A percentile compares a stretch with the other conserved stretches of the same genome.
phyloP scores from a whole-genome alignment of 1,140 invertebrate species.

The Pollicipes pollicipes region DNA sequence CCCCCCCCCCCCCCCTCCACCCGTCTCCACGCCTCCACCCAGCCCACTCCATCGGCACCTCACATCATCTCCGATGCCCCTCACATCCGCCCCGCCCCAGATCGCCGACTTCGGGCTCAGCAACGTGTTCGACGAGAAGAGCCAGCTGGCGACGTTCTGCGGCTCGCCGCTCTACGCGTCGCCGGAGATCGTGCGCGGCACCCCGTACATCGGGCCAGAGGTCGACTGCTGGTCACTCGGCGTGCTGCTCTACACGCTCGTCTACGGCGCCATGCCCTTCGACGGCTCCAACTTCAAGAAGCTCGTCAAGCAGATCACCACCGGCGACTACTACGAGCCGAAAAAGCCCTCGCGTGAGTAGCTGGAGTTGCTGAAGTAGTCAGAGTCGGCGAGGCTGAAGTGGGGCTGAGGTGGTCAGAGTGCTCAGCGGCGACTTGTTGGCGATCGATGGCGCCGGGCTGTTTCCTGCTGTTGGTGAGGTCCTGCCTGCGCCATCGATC shows the following conservation, averaged over 20 bases:
- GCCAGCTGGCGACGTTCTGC: constrained; percentile 81
- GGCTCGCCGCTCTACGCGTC: constrained; percentile 95
- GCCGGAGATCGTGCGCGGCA: constrained; percentile 96
- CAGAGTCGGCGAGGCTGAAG: too few species aligned
- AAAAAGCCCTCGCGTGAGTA: constrained; percentile 73
- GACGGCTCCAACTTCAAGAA: constrained; percentile 96
- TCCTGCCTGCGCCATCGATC: too few species aligned
- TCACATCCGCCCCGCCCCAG: constrained; percentile 27
- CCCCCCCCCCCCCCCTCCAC: too few species aligned
- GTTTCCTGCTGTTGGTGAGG: too few species aligned
- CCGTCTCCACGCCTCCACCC: too few species aligned
- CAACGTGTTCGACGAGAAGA: constrained; percentile 84
- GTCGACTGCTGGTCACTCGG: constrained; percentile 86
- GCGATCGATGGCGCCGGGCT: too few species aligned
- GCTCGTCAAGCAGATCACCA: constrained; percentile 89
- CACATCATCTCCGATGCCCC: too few species aligned
- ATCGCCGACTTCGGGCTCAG: constrained; percentile 98
- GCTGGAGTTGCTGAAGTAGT: neutral
- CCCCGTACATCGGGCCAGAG: constrained; percentile 93
- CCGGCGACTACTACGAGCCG: constrained; percentile 93
- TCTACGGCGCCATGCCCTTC: constrained; percentile 99
- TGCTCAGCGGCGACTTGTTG: too few species aligned
- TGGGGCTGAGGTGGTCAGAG: too few species aligned
- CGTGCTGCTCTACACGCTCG: constrained; percentile 89
- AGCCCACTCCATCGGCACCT: too few species aligned